Conservation (phyloP, 2,888 invertebrate species). For the Trachelus troglodyta region DNA sequence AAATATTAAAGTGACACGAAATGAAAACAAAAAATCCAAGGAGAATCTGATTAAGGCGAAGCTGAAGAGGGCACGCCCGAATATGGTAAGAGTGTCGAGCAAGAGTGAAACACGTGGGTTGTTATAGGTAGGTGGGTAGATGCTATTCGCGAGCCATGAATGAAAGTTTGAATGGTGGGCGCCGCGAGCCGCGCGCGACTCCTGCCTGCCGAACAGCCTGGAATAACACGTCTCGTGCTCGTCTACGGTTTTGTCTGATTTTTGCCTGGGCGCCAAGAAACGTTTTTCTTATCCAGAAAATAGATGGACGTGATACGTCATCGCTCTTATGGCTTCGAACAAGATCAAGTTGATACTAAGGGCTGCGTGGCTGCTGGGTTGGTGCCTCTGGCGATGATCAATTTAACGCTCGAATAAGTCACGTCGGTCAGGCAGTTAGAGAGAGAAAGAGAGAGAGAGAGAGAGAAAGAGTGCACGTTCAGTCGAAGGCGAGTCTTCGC, state of each 20-base stretch:
- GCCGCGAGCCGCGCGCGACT: conserved; percentile 14
- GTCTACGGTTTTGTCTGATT: conserved; percentile 2
- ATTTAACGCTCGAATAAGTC: background rate
- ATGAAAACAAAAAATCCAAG: background rate
- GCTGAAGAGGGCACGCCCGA: conserved; percentile 59
- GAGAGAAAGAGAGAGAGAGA: too few relatives aligned
- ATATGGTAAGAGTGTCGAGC: conserved; percentile 56
- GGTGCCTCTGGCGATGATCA: background rate
- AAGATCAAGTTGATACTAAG: background rate
- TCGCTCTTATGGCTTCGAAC: background rate
- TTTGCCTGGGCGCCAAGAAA: background rate
- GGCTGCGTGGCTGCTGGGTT: too few relatives aligned
- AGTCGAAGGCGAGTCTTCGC: background rate
- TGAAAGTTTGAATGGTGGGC: conserved; percentile 35
- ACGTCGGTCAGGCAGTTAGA: too few relatives aligned
- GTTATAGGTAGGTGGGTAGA: background rate
- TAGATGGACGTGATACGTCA: background rate
- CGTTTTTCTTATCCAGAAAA: background rate
- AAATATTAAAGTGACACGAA: background rate
- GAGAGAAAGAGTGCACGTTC: too few relatives aligned
- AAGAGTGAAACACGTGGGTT: conserved; percentile 39
- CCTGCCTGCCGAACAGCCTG: conserved; percentile 44
- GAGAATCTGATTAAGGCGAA: background rate
- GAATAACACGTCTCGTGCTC: conserved; percentile 37
- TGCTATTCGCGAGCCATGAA: conserved; percentile 34